A percentile compares a stretch with the other conserved stretches of the same genome.
These are phyloP conservation scores for Furnarius figulus DNA, from an alignment of 2,113 vertebrate genomes.

Conservation along the genomic window DNA sequence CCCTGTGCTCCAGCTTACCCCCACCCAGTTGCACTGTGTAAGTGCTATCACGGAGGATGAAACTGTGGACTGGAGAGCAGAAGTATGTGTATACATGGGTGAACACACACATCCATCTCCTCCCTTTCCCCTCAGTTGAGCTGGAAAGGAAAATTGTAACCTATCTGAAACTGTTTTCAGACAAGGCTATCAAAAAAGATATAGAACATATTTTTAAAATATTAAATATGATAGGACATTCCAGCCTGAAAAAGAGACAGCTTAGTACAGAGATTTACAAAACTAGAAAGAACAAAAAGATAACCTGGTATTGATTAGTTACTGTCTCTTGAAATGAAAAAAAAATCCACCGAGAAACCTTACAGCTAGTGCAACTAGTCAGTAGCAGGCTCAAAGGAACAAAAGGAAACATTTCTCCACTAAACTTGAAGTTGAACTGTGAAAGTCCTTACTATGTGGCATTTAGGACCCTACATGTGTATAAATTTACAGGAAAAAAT, in stretches of 20 bases:
- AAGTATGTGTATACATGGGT: rapidly evolving
- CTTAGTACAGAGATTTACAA: neutral
- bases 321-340: neutral
- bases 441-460: neutral
- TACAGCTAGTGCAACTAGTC: neutral
- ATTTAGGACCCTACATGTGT: neutral
- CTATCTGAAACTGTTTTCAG: neutral
- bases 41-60: neutral
- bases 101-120: neutral
- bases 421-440: neutral
- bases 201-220: neutral
- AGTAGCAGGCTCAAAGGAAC: neutral
- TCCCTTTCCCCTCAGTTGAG: rapidly evolving
- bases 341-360: no score
- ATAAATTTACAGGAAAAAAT: neutral
- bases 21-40: neutral
- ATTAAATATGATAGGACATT: neutral
- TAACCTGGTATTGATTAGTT: neutral
- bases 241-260: neutral
- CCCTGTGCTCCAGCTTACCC: neutral
- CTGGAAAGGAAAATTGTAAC: neutral
- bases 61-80: rapidly evolving
- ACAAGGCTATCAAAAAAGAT: neutral
- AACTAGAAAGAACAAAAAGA: neutral
- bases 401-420: neutral